Evolutionary conservation across 2,888 invertebrate genomes (phyloP), one percentile per base, ranked within the genome.

Genomic region (Cryptophagus acutangulus): DNA sequence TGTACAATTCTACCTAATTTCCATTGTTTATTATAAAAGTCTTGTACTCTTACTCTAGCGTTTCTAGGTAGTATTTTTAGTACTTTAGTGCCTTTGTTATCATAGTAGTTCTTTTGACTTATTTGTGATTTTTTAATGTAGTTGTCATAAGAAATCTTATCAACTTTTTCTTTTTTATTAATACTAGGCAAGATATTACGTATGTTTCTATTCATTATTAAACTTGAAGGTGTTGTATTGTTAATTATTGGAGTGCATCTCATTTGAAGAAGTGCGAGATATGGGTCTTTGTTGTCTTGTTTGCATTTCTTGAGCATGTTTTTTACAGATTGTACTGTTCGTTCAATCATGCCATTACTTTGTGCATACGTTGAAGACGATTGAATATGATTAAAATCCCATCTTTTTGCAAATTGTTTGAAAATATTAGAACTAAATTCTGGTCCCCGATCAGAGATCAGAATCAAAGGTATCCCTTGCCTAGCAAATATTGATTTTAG

Each of bases 191-290:
- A 9, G 10, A 42, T 2, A 3, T 15, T 14, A 45, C 51, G 45
- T n/a, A n/a, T n/a, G n/a, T n/a, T n/a, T n/a, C n/a, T n/a, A 28
- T 49, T 53, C 51, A 53, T 51, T 24, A 51, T 37, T 17, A 51
- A 10, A 30, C 49, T 43, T 20, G 45, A 38, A 6, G 55, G 54
- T 33, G 51, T 36, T 17, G 49, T 46, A 42, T 51, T 38, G 12
- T 45, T 37, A 5, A 41, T 17, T 38, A 54, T 45, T 6, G 52
- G 48, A 33, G 53, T 54, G 17, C 36, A 43, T 17, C 44, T 49
- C 28, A 42, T 40, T 12, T 44, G 26, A 2, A 53, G 34, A 4
- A 48, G 41, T 33, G 44, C 52, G 33, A 53, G 17, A 28, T 45
- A 51, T n/a, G 43, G 48, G 46, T 51, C 54, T 25, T 45, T 34